A percentile compares a stretch with the other conserved stretches of the same genome.
These are phyloP conservation scores for Protomyctophum bolini DNA, from an alignment of 2,113 vertebrate species.

Conservation along the genomic window DNA sequence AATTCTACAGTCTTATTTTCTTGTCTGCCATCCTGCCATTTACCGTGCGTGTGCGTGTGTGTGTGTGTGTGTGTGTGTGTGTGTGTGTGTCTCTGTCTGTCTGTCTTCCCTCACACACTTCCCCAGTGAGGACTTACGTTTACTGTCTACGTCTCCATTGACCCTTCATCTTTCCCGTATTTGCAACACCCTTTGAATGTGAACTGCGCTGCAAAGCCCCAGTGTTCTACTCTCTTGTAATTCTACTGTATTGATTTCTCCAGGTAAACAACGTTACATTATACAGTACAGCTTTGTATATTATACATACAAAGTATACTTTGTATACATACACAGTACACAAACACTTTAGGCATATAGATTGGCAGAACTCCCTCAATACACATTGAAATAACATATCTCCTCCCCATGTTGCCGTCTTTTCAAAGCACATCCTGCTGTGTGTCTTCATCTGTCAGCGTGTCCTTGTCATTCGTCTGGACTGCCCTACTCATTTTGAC, in stretches of 20 bases:
- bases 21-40: constrained; percentile 11
- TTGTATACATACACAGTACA: constrained; percentile 62
- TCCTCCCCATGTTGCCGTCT: constrained; percentile 40
- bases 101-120: background rate
- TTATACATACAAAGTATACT: constrained; percentile 57
- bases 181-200: constrained; percentile 26
- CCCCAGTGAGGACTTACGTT: constrained; percentile 8
- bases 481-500: constrained; percentile 16
- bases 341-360: constrained; percentile 36
- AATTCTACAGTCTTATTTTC: constrained; percentile 53
- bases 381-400: constrained; percentile 32
- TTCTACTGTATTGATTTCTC: constrained; percentile 57
- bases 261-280: constrained; percentile 57
- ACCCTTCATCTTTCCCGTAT: constrained; percentile 22
- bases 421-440: constrained; percentile 6
- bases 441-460: constrained; percentile 33
- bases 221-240: constrained; percentile 52
- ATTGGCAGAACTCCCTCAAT: constrained; percentile 38
- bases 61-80: constrained; percentile 30
- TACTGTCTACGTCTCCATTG: constrained; percentile 34
- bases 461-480: constrained; percentile 43
- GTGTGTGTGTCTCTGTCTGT: constrained; percentile 56
- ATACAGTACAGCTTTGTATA: constrained; percentile 9
- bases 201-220: constrained; percentile 55
- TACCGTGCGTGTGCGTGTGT: background rate